Conservation (phyloP, 2,797 vertebrate genomes). For the Spea hammondii region DNA sequence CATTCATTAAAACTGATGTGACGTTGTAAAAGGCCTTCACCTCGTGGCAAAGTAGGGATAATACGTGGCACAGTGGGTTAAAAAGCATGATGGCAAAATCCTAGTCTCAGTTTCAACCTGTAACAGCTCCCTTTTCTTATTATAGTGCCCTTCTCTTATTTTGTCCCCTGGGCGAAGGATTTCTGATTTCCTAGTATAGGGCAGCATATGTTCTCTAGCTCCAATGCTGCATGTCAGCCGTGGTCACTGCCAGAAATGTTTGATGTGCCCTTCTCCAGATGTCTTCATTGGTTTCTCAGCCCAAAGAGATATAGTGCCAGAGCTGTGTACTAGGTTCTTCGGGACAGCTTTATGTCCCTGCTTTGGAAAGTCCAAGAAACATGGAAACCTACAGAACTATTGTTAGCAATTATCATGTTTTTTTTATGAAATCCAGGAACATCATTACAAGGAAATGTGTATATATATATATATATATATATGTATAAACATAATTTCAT, state of each 20-base stretch:
- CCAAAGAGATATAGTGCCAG: conserved; percentile 57
- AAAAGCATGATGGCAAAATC: not conserved
- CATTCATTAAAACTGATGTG: conserved; percentile 43
- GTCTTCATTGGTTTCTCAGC: conserved; percentile 61
- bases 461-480: not conserved
- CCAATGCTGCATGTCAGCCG: conserved; percentile 56
- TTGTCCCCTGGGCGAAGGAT: conserved; percentile 56
- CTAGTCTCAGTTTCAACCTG: conserved; percentile 51
- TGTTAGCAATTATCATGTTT: not conserved
- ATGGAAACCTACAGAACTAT: not conserved
- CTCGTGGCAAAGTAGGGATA: conserved; percentile 12
- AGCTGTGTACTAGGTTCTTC: conserved; percentile 55
- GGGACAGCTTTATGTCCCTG: conserved; percentile 27
- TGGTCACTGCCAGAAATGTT: conserved; percentile 58
- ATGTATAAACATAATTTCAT: not conserved
- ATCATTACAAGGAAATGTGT: not conserved
- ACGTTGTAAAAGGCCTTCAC: conserved; percentile 35
- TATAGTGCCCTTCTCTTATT: conserved; percentile 50
- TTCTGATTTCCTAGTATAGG: conserved; percentile 56
- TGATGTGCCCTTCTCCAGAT: conserved; percentile 59
- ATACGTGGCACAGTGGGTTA: not conserved
- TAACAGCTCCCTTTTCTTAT: conserved; percentile 53
- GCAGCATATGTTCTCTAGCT: conserved; percentile 60
- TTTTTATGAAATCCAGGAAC: not conserved
- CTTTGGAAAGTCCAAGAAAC: not conserved